A percentile compares a stretch with the other conserved stretches of the same genome.
These are phyloP conservation scores for Lycaon pictus DNA, from an alignment of 2,113 vertebrate species.

Conservation along the genomic window DNA sequence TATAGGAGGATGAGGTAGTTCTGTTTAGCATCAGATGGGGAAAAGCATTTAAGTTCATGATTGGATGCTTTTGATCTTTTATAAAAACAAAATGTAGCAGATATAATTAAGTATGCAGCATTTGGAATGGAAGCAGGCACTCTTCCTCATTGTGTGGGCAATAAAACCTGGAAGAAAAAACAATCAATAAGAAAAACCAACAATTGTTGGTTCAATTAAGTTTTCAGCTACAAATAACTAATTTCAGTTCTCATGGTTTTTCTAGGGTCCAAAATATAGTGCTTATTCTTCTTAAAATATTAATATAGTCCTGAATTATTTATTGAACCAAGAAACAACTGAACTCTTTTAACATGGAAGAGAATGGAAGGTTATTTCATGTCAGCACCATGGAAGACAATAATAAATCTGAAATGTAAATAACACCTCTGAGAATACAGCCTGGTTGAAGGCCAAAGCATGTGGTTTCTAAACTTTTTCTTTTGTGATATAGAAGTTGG, in stretches of 20 bases:
- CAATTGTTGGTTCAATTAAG: conserved; percentile 86
- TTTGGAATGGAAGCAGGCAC: conserved; percentile 77
- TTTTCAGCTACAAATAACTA: conserved; percentile 87
- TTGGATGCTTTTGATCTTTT: conserved; percentile 77
- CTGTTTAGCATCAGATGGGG: conserved; percentile 70
- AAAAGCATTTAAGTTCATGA: conserved; percentile 76
- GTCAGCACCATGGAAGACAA: conserved; percentile 85
- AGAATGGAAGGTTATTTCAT: conserved; percentile 86
- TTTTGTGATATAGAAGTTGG: conserved; percentile 57
- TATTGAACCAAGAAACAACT: conserved; percentile 83
- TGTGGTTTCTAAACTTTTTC: conserved; percentile 30
- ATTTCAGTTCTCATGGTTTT: conserved; percentile 83
- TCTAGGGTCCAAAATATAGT: conserved; percentile 84
- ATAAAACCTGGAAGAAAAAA: conserved; percentile 85
- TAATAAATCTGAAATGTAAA: conserved; percentile 88
- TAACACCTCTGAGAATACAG: conserved; percentile 73
- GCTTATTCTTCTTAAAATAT: conserved; percentile 90
- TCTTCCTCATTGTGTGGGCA: conserved; percentile 80
- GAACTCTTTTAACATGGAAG: conserved; percentile 82
- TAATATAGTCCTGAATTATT: conserved; percentile 88
- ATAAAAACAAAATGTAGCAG: conserved; percentile 79
- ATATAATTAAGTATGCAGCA: conserved; percentile 79
- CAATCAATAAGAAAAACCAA: too few species aligned
- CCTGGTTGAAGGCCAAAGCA: conserved; percentile 71
- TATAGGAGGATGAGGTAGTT: neutral